phyloP scores from a whole-genome alignment of 2,113 vertebrate genomes.

The Xenopus tropicalis region DNA sequence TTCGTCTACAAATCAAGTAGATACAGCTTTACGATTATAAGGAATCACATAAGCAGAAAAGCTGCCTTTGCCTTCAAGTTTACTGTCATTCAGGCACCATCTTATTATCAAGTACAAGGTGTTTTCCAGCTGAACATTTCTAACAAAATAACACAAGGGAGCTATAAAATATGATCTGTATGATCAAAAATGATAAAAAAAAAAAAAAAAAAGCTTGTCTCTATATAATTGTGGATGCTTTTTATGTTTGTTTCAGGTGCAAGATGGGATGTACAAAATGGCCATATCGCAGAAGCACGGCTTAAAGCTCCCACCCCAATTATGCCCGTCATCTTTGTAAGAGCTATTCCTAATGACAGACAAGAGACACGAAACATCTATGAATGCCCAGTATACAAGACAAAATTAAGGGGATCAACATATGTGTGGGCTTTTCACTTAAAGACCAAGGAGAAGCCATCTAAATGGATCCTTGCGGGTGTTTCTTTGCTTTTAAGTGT shows the following conservation, averaged over 20 bases:
- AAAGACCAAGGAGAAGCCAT: slow-evolving; percentile 67
- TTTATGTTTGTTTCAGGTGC: slow-evolving; percentile 60
- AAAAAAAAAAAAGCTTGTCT: too few species aligned
- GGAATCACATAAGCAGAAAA: too few species aligned
- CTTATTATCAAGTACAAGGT: too few species aligned
- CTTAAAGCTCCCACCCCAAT: slow-evolving; percentile 62
- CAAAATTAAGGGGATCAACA: slow-evolving; percentile 64
- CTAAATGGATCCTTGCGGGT: slow-evolving; percentile 68
- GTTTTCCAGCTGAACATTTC: too few species aligned
- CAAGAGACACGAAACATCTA: slow-evolving; percentile 73
- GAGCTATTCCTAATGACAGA: slow-evolving; percentile 63
- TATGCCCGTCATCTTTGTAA: slow-evolving; percentile 67
- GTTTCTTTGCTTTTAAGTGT: slow-evolving; percentile 69
- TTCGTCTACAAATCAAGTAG: too few species aligned
- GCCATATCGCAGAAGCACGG: slow-evolving; percentile 61
- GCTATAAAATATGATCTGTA: too few species aligned
- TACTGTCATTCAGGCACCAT: too few species aligned
- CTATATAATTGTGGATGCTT: too few species aligned
- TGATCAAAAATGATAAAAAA: too few species aligned
- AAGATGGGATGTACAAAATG: slow-evolving; percentile 66
- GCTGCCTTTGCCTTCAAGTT: too few species aligned
- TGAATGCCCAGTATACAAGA: slow-evolving; percentile 69
- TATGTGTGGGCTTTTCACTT: slow-evolving; percentile 64
- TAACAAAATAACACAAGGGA: too few species aligned
- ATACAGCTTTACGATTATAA: too few species aligned